Evolutionary conservation across 2,888 invertebrate species (phyloP), one percentile per base, ranked within the genome.

Genomic region (Schrankia costaestrigalis): DNA sequence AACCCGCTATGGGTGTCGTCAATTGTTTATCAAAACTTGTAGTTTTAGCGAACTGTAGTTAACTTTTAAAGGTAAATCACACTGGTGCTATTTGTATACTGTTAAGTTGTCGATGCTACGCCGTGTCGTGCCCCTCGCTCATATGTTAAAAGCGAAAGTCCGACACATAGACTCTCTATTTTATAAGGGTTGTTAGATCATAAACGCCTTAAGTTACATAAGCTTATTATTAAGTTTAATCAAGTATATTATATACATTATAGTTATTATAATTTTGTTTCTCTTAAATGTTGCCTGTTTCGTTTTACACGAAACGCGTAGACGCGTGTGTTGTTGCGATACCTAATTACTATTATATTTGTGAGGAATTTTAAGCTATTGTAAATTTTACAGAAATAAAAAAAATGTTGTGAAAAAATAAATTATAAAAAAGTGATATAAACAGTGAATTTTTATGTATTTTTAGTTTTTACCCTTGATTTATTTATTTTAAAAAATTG

Each of bases 341-440:
- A 74, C 67, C 75, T 74, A 73, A 70, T 67, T 68, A 74, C 49
- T 59, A 62, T 60, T 78, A 79, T 81, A 82, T 85, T 84, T 86
- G 86, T 83, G 86, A 86, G 74, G 79, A 86, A 79, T 83, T 84
- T 84, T 85, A 87, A 85, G 85, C 82, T 86, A 87, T 83, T 85
- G 85, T 87, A 87, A 85, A 86, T 87, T 86, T 87, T 87, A 86
- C 87, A 87, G 83, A 87, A 87, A 61, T 86, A 11, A 25, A 86
- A 83, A 82, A 86, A 85, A 86, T 84, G 85, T 86, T 86, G 85
- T 85, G 85, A 84, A 86, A n/a, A 24, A 86, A 85, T 83, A 84
- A 86, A 85, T 82, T 83, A 83, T 84, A 85, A 87, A 84, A 86
- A 87, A 81, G 84, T 85, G 84, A 87, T 85, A 82, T 81, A 87